phyloP scores from a whole-genome alignment of 2,888 invertebrate species.

The Scaptomyza cyrtandrae region DNA sequence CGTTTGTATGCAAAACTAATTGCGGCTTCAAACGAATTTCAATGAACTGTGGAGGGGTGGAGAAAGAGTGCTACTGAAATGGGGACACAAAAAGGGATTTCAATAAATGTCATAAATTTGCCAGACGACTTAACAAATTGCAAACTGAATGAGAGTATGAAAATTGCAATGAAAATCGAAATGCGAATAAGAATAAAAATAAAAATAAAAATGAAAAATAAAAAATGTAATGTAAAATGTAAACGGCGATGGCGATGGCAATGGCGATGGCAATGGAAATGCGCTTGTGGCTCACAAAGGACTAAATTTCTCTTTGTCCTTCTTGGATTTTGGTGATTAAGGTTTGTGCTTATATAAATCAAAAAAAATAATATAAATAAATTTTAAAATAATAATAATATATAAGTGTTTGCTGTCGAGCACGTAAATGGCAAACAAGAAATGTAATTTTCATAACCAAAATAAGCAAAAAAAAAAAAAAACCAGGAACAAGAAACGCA shows the following conservation, averaged over 20 bases:
- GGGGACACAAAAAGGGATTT: conserved; percentile 57
- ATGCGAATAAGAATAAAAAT: conserved; percentile 7
- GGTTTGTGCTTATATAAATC: conserved; percentile 30
- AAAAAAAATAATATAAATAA: not conserved
- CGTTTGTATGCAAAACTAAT: conserved; percentile 39
- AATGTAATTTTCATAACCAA: conserved; percentile 58
- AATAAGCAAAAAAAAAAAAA: no score
- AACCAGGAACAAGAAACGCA: not conserved
- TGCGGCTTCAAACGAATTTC: conserved; percentile 27
- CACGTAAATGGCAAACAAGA: conserved; percentile 48
- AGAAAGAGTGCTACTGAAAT: conserved; percentile 10
- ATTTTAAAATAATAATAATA: conserved; percentile 8
- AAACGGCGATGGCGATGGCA: not conserved
- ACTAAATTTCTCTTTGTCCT: conserved; percentile 12
- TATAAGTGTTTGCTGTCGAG: conserved; percentile 24
- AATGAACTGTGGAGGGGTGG: not conserved
- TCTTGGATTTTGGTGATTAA: conserved; percentile 54
- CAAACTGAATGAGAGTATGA: conserved; percentile 29
- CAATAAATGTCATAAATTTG: conserved; percentile 74
- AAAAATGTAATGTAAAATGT: conserved; percentile 4
- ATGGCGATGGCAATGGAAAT: no score
- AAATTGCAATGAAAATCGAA: conserved; percentile 18
- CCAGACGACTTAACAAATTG: conserved; percentile 66
- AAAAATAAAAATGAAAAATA: not conserved
- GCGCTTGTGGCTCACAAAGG: conserved; percentile 27